Evolutionary conservation across 2,888 invertebrate species (phyloP), one percentile per base, ranked within the genome.

Genomic region (Unio pictorum): DNA sequence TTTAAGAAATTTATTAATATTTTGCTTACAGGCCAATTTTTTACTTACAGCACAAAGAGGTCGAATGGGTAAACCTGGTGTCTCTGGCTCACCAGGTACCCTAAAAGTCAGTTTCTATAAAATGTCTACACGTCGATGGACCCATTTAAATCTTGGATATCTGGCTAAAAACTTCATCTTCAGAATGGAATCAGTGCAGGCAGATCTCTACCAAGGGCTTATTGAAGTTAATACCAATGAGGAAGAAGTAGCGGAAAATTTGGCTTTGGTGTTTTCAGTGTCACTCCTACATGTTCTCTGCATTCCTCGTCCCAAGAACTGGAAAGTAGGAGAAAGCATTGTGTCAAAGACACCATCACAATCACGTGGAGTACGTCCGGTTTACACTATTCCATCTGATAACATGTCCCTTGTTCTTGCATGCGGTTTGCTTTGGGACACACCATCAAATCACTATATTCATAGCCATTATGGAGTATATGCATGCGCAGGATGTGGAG

Each of bases 241-340:
- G 71, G 61, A 71, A 30, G 86, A 89, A 67, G 88, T 91, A 20
- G 90, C 90, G 6, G 91, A 91, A 81, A 89, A 90, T 69, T 80
- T 91, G 18, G 90, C 90, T 55, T 79, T 89, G 68, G 89, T 91
- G 30, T 90, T 91, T 82, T 85, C 86, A 68, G 86, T 91, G 6
- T 84, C 90, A 30, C 86, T 90, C 5, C 85, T 91, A 6, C 90
- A 91, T 79, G 90, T 91, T 28, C 85, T 91, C 20, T 91, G 91
- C 78, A 90, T 91, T 80, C 91, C 91, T 4, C 88, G 90, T 56
- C 84, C 85, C 1, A 66, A 67, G 26, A 76, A 72, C 61, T 81
- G 81, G 80, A 67, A 79, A 61, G 79, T 81, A 30, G 77, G 78
- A 7, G 60, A 78, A 59, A 55, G 67, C 15, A 23, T 64, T 5